Percentiles rank a stretch among this genome's conserved stretches.
Conservation (phyloP, 2,797 vertebrate genomes). For the Setipinna tenuifilis region DNA sequence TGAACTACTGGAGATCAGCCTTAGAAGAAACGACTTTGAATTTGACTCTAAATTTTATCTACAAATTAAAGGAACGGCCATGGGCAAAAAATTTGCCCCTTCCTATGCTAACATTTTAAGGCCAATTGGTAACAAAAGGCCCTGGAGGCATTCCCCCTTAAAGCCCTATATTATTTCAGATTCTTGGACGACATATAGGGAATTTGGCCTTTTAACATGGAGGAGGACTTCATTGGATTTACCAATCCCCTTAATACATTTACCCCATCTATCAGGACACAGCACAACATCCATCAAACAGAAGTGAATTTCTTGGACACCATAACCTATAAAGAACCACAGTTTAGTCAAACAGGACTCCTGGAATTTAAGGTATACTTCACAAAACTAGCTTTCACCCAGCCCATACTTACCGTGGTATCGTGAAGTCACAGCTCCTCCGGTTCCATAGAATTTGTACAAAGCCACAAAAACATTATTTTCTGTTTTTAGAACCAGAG, state of each 20-base stretch:
- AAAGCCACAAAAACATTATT: too few species aligned
- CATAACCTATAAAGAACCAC: neutral
- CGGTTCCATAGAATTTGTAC: too few species aligned
- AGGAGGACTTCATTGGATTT: neutral
- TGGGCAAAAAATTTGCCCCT: slow-evolving; percentile 7
- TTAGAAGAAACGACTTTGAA: too few species aligned
- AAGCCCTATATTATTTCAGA: neutral
- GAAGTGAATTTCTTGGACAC: neutral
- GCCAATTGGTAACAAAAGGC: neutral
- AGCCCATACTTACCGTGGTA: too few species aligned
- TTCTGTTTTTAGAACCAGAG: too few species aligned
- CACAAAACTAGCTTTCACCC: neutral
- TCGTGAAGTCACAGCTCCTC: too few species aligned
- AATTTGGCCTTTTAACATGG: neutral
- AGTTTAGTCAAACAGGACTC: neutral
- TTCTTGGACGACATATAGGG: slow-evolving; percentile 21
- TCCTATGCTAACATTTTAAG: slow-evolving; percentile 8
- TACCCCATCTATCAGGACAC: neutral
- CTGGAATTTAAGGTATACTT: neutral
- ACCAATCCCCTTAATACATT: neutral
- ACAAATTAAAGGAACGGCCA: neutral
- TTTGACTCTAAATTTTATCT: neutral
- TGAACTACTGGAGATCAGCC: neutral
- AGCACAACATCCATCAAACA: neutral
- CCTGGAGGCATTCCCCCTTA: neutral